Base-by-base conservation (phyloP, 2,113 vertebrate species). In the Centropristis striata region DNA sequence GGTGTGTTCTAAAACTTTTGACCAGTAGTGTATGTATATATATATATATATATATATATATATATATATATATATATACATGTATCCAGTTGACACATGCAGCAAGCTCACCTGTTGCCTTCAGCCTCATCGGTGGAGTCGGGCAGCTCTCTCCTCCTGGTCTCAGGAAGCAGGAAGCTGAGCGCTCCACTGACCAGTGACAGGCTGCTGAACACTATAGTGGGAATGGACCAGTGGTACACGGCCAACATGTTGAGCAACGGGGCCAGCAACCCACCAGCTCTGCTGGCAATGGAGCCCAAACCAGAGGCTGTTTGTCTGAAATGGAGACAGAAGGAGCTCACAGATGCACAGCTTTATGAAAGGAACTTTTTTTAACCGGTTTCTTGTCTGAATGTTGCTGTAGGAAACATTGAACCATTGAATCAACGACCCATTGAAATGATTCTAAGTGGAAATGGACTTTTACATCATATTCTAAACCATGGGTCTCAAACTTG, bases 281-380 rank as follows among this genome's bases (percentile, higher is more conserved):
- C 5, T 23, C 94, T 80, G 92, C 87, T 46, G 0, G n/a, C 46
- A 15, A 53, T 67, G 46, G 54, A 53, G 12, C 93, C 93, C 41
- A 97, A 55, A 14, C 95, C 94, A 70, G 92, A 63, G 20, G 95
- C 95, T 0, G 88, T 95, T 84, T 95, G 96, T 88, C 96, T 96
- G 88, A 1, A 84, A 51, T 16, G 47, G n/a, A 37, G 20, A 42
- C 15, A 36, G 2, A 20, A 20, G 57, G 1, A 20, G 2, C 60
- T 53, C 51, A 58, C 15, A 47, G 5, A 0, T 39, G 9, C 1
- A 21, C 53, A 21, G 44, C 50, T 23, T 32, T n/a, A n/a, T n/a
- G n/a, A n/a, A n/a, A n/a, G n/a, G n/a, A n/a, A n/a, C n/a, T n/a
- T n/a, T n/a, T n/a, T n/a, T n/a, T n/a, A n/a, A n/a, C n/a, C n/a